Evolutionary conservation across 1,140 invertebrate species (phyloP), one percentile per base, ranked within the genome.

Genomic region (Hydropsyche tenuis): DNA sequence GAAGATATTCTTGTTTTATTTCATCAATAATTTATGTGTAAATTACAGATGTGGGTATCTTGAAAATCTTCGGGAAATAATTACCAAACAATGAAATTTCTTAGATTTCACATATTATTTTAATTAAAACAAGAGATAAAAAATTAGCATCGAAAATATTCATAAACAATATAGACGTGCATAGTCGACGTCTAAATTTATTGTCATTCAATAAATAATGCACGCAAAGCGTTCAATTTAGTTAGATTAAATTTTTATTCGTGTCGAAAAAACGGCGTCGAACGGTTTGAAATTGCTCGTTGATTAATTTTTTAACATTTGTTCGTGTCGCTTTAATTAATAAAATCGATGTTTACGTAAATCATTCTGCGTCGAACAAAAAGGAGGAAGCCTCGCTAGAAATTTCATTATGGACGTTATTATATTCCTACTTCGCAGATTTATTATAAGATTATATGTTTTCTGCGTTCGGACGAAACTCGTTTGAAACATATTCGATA

Each of bases 381-480:
- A 60, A 60, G 18, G 56, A 25, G 56, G 56, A 60, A 25, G 56
- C 56, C 7, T 23, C 56, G 56, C 22, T 60, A 60, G 22, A 60
- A 60, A 60, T 60, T 60, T 60, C 56, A 60, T 60, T 60, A 60
- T 12, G 12, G 22, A 23, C 56, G 20, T 27, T 60, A 20, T 48
- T 48, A n/a, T 48, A 48, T 48, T 48, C 45, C 3, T 12, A 48
- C 45, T 48, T n/a, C 2, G 20, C 14, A 60, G 56, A 60, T 60
- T 60, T 60, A 60, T 60, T 60, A 27, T 27, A 60, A 60, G 56
- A 60, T 60, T 60, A 60, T 60, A 60, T 60, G 56, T 60, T 60
- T 48, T 12, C 45, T 14, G 45, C 14, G 56, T 22, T 23, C 18
- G 23, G 14, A 25, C 18, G 22, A 60, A 60, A 18, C 20, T 16